A percentile compares a stretch with the other conserved stretches of the same genome.
Conservation (phyloP, 2,113 vertebrate genomes). For the Corydoras sp. region DNA sequence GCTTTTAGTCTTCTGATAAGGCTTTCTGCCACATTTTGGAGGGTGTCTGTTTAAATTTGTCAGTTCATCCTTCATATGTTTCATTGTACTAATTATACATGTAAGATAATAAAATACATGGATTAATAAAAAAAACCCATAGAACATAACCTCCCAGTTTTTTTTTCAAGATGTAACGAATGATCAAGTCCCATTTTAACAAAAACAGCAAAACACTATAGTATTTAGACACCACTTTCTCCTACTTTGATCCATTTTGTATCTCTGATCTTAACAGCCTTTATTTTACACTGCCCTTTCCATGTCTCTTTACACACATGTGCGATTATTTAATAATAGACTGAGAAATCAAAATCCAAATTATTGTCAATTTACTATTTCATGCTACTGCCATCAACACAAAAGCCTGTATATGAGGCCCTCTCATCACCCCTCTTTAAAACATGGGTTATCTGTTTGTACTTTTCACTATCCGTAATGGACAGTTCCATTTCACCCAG, state of each 20-base stretch:
- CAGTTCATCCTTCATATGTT: too few relatives aligned
- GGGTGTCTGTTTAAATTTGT: too few relatives aligned
- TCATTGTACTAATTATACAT: too few relatives aligned
- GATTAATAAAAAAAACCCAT: too few relatives aligned
- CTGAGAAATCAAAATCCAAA: background rate
- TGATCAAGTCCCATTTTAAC: background rate
- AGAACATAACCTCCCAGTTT: too few relatives aligned
- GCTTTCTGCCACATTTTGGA: too few relatives aligned
- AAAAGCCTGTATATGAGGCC: background rate
- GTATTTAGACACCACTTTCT: background rate
- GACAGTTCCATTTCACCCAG: background rate
- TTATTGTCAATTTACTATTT: conserved; percentile 1
- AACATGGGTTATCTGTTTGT: background rate
- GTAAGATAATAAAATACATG: too few relatives aligned
- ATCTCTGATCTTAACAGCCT: background rate
- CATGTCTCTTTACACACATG: background rate
- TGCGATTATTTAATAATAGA: background rate
- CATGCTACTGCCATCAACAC: background rate
- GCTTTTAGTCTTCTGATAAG: too few relatives aligned
- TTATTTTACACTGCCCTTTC: background rate
- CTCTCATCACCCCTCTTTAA: background rate
- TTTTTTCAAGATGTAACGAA: too few relatives aligned
- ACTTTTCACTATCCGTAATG: background rate
- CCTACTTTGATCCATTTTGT: background rate
- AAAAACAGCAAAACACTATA: background rate